Base-by-base conservation (phyloP, 2,113 vertebrate genomes). In the Siniperca knerii region DNA sequence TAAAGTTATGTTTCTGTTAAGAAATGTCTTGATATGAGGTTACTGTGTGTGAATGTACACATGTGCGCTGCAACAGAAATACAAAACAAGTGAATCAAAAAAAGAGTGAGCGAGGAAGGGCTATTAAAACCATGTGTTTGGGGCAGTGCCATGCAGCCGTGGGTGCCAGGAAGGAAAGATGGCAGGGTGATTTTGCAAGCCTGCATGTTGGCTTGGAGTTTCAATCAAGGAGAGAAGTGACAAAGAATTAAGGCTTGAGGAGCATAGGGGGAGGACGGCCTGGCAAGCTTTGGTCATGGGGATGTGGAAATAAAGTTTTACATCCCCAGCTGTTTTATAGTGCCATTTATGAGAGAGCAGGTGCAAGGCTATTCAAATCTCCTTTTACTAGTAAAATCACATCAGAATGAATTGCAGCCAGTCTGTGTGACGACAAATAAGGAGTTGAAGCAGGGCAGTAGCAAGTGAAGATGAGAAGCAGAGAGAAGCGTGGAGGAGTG, bases 241-340 rank as follows among this genome's bases (percentile, higher is more conserved):
- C 85, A 91, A 80, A 87, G 71, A 82, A 82, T 83, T 66, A 64
- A 72, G 7, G 37, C 74, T 57, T 2, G 40, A 79, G 29, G 20
- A 61, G 71, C 60, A 78, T 74, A 83, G 62, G 21, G 21, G 81
- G 64, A 33, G 85, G 79, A 67, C 15, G 50, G 60, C 75, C 88
- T 93, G 90, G 92, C 91, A 83, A 79, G 83, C 74, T 73, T 81
- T 92, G 82, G 88, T 90, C 88, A 77, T 88, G 89, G 71, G 83
- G 91, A 92, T 93, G 89, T 94, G 90, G 90, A 93, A 95, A 94
- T 93, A 90, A 93, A 86, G 89, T 94, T 96, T 93, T 88, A 93
- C 84, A 92, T 84, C 87, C 79, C 80, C 91, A 92, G 89, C 91
- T 95, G 94, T 94, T 95, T 94, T 89, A 93, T 85, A 80, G 92